phyloP scores from a whole-genome alignment of 2,888 invertebrate genomes.

The Rapana venosa region DNA sequence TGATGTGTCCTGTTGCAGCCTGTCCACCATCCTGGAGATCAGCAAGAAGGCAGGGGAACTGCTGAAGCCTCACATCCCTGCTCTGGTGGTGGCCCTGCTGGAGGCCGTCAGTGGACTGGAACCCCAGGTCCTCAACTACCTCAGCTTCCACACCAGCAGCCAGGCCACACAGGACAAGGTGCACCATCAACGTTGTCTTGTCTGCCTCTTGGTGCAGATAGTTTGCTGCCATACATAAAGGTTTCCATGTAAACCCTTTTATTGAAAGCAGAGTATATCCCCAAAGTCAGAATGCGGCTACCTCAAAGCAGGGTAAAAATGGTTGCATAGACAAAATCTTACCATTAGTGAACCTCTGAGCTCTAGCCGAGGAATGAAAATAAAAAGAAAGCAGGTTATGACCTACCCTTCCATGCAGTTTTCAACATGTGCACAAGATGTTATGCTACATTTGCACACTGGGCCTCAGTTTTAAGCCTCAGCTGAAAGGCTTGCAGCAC shows the following conservation, averaged over 20 bases:
- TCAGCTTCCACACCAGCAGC: slow-evolving; percentile 86
- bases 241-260: background rate
- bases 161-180: slow-evolving; percentile 81
- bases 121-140: slow-evolving; percentile 87
- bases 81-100: slow-evolving; percentile 89
- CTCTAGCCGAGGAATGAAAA: too few relatives aligned
- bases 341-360: too few relatives aligned
- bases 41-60: slow-evolving; percentile 88
- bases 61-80: slow-evolving; percentile 88
- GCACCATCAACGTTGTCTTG: background rate
- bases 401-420: background rate
- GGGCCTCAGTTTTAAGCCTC: too few relatives aligned
- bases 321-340: too few relatives aligned
- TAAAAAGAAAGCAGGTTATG: too few relatives aligned
- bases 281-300: too few relatives aligned
- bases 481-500: too few relatives aligned
- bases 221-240: background rate
- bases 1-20: slow-evolving; percentile 80
- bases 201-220: too few relatives aligned
- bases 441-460: too few relatives aligned
- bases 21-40: slow-evolving; percentile 91
- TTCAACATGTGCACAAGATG: too few relatives aligned
- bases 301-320: too few relatives aligned
- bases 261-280: background rate
- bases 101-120: slow-evolving; percentile 89